phyloP scores from a whole-genome alignment of 1,140 invertebrate genomes.

The Ostrea denselamellosa region DNA sequence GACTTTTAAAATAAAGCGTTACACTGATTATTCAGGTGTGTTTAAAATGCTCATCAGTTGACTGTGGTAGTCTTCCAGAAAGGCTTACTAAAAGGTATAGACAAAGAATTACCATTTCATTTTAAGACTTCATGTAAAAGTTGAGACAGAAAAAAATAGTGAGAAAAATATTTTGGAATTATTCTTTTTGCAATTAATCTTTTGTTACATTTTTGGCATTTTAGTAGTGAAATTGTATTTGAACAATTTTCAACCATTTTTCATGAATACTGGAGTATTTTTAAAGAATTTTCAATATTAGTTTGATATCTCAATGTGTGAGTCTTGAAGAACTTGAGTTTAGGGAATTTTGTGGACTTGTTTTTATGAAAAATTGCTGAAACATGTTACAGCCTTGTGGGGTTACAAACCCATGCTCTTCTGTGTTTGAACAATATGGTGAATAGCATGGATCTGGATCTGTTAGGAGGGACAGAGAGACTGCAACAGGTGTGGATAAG shows the following conservation, averaged over 20 bases:
- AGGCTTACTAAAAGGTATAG: conserved; percentile 29
- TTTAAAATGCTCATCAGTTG: not conserved
- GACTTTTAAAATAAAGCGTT: not conserved
- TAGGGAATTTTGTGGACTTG: too few species aligned
- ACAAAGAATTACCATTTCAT: not conserved
- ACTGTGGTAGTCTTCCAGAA: not conserved
- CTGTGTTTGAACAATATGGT: conserved; percentile 86
- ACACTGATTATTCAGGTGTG: not conserved
- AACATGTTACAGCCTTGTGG: conserved; percentile 77
- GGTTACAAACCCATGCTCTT: conserved; percentile 82
- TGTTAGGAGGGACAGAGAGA: conserved; percentile 82
- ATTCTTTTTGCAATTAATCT: too few species aligned
- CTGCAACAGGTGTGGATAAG: conserved; percentile 81
- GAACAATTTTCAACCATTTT: too few species aligned
- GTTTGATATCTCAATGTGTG: too few species aligned
- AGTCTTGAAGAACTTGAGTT: too few species aligned
- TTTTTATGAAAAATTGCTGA: not conserved
- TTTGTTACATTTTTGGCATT: too few species aligned
- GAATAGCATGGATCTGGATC: conserved; percentile 81
- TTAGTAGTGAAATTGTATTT: too few species aligned
- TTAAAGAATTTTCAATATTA: too few species aligned
- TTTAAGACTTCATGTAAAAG: too few species aligned
- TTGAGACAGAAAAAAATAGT: too few species aligned
- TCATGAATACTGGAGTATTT: too few species aligned
- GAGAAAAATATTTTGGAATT: too few species aligned